These are phyloP conservation scores for Vulpes lagopus DNA, from an alignment of 2,113 vertebrate genomes.

Conservation along the genomic window DNA sequence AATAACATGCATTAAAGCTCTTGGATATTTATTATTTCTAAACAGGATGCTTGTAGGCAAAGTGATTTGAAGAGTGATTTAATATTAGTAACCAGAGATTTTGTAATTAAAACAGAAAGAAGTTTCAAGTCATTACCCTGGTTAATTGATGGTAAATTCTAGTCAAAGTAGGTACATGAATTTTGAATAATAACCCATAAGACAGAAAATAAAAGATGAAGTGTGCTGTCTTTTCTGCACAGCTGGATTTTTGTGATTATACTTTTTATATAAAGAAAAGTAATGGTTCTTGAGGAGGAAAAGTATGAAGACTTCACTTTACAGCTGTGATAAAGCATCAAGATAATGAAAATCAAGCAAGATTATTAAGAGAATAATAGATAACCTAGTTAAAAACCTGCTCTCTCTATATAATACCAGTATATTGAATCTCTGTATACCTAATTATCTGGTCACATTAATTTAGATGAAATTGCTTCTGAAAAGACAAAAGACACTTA, in stretches of 20 bases:
- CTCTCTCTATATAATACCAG: not conserved
- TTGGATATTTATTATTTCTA: slow-evolving; percentile 42
- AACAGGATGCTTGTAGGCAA: not conserved
- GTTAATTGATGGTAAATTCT: slow-evolving; percentile 34
- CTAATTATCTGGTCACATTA: not conserved
- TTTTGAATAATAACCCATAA: slow-evolving; percentile 36
- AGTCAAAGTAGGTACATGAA: slow-evolving; percentile 48
- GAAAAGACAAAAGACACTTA: not conserved
- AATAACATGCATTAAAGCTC: not conserved
- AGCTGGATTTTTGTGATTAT: not conserved
- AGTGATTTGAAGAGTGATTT: slow-evolving; percentile 44
- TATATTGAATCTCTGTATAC: not conserved
- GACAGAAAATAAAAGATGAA: slow-evolving; percentile 22
- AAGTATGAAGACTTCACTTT: not conserved
- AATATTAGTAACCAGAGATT: slow-evolving; percentile 42
- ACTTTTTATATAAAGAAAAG: not conserved
- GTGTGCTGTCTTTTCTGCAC: not conserved
- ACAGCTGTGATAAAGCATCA: not conserved
- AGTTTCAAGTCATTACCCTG: not conserved
- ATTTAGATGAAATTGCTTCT: not conserved
- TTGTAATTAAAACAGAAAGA: slow-evolving; percentile 46
- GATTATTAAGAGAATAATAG: slow-evolving; percentile 13
- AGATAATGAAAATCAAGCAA: slow-evolving; percentile 30
- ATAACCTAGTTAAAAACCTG: not conserved
- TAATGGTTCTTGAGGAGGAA: not conserved